Evolutionary conservation across 2,888 invertebrate genomes (phyloP).

Genomic region (Stramonita haemastoma): DNA sequence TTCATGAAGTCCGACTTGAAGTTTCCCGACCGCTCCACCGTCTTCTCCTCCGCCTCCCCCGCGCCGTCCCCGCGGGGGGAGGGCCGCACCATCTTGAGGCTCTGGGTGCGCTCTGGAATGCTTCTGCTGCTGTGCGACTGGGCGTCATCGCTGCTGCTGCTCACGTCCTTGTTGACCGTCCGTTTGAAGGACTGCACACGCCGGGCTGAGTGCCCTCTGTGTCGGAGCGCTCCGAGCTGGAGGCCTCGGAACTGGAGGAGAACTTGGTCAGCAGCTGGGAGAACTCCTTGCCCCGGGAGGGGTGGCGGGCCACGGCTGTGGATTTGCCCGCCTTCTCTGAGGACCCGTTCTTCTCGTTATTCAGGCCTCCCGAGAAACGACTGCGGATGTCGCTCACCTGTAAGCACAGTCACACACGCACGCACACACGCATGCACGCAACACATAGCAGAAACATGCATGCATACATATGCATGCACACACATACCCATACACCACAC

Average conservation of each 20-base stretch:
- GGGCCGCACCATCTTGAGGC: slow-evolving; percentile 69
- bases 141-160: slow-evolving; percentile 58
- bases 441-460: slow-evolving; percentile 8
- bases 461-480: slow-evolving; percentile 2
- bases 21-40: slow-evolving; percentile 53
- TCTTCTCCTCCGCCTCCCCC: slow-evolving; percentile 23
- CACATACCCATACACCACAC: slow-evolving; percentile 6
- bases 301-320: slow-evolving; percentile 49
- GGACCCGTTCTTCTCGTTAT: slow-evolving; percentile 5
- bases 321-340: slow-evolving; percentile 43
- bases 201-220: slow-evolving; percentile 48
- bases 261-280: slow-evolving; percentile 66
- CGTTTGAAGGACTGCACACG: slow-evolving; percentile 51
- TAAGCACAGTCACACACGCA: not conserved
- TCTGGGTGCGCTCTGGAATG: slow-evolving; percentile 74
- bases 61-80: slow-evolving; percentile 79
- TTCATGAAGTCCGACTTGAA: slow-evolving; percentile 68
- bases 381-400: slow-evolving; percentile 46
- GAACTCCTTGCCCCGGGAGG: slow-evolving; percentile 62
- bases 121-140: slow-evolving; percentile 50
- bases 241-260: slow-evolving; percentile 64
- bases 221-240: slow-evolving; percentile 48
- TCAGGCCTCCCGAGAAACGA: slow-evolving; percentile 40
- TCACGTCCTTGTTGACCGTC: slow-evolving; percentile 57
- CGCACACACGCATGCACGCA: not conserved